These are phyloP conservation scores for Drosophila orena DNA, from an alignment of 1,140 invertebrate species.

Conservation along the genomic window DNA sequence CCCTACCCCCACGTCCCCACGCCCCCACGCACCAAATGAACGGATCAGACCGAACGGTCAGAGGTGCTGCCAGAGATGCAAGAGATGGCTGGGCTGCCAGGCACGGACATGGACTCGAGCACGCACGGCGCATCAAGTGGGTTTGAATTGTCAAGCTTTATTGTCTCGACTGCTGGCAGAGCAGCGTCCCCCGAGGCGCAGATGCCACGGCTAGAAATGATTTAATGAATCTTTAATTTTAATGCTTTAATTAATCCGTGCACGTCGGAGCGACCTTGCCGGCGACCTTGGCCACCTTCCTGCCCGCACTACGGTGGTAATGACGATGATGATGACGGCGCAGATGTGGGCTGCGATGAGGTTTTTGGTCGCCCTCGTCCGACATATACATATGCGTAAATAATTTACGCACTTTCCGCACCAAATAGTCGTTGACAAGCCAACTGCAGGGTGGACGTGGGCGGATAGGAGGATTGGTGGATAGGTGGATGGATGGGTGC, in stretches of 20 bases:
- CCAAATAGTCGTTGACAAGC: constrained; percentile 73
- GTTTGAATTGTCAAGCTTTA: constrained; percentile 70
- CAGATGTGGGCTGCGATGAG: constrained; percentile 16
- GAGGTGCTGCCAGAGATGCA: constrained; percentile 32
- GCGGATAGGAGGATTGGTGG: background rate
- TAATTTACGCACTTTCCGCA: constrained; percentile 77
- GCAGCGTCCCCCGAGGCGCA: background rate
- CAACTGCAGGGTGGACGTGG: constrained; percentile 19
- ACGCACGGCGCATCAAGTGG: constrained; percentile 77
- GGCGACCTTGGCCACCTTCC: constrained; percentile 57
- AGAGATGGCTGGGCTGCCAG: constrained; percentile 14
- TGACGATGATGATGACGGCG: constrained; percentile 8
- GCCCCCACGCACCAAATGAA: constrained; percentile 5
- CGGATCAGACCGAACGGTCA: constrained; percentile 47
- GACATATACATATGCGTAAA: constrained; percentile 58
- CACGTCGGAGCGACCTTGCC: constrained; percentile 52
- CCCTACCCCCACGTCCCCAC: background rate
- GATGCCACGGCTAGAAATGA: constrained; percentile 32
- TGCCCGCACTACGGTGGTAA: constrained; percentile 4
- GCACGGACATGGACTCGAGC: constrained; percentile 68
- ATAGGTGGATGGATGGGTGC: background rate
- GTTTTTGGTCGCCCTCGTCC: constrained; percentile 18
- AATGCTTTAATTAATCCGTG: constrained; percentile 68
- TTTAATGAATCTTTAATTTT: constrained; percentile 82
- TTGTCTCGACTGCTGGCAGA: constrained; percentile 10